These are phyloP conservation scores for Stichodactyla mertensii DNA, from an alignment of 64 coral and sea anemone species.

Conservation along the genomic window DNA sequence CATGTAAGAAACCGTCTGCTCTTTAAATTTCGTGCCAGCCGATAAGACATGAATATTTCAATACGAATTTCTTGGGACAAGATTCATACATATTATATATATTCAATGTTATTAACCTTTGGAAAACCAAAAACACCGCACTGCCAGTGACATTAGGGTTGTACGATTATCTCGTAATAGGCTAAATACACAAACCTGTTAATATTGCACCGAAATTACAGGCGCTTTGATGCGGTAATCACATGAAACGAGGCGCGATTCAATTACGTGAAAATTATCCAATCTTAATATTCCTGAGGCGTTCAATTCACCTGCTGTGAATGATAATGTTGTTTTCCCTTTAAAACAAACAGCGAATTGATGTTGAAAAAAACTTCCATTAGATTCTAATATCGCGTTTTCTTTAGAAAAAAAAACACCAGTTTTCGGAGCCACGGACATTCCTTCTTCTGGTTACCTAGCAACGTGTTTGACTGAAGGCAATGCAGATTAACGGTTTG, in stretches of 20 bases:
- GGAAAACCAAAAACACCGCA: background rate
- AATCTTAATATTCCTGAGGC: background rate
- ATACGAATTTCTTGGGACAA: background rate
- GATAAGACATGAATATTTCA: background rate
- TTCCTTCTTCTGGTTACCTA: background rate
- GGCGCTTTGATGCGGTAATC: background rate
- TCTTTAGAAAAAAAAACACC: background rate
- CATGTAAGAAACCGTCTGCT: too few relatives aligned
- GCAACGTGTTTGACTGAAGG: background rate
- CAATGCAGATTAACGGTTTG: slow-evolving; percentile 18
- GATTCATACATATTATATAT: background rate
- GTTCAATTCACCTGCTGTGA: background rate
- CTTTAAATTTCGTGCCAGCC: background rate
- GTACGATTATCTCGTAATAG: background rate
- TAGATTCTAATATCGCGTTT: background rate
- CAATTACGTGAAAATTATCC: background rate
- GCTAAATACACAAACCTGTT: background rate
- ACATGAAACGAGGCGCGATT: background rate
- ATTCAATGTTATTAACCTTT: background rate
- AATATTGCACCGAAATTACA: background rate
- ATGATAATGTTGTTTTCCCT: background rate
- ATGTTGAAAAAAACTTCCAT: background rate
- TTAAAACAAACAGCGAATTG: background rate
- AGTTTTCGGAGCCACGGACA: background rate
- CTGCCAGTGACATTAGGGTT: background rate